Base-by-base conservation (phyloP, 2,888 invertebrate species). In the Drosophila pegasa region DNA sequence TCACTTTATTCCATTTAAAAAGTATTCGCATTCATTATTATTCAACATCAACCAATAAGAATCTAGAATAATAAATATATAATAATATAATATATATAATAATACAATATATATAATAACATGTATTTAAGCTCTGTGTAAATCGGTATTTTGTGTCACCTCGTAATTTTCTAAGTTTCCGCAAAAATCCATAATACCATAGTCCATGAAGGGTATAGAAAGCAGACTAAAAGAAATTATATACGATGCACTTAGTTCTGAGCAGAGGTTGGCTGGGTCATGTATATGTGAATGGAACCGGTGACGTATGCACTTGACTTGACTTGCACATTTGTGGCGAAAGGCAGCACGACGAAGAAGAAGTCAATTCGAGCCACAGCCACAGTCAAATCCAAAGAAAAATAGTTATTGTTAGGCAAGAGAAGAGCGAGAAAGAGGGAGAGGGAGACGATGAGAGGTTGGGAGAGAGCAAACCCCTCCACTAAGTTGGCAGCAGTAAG, bases 231-330 rank as follows among this genome's bases (percentile, higher is more conserved):
- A 33, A 50, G 20, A 50, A 33, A 56, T 45, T 56, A 38, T 62
- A 59, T 61, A 50, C 48, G 54, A 31, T 72, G 52, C 73, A 80
- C 73, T 69, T 60, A 61, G 60, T n/a, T n/a, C 50, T 33, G 18
- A 10, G 37, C 27, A 6, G 38, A 5, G 29, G 45, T n/a, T 31
- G n/a, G 25, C 14, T 33, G 25, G 22, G 27, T 22, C 40, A 20
- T 33, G 27, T 35, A 51, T 47, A 22, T 45, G 47, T 71, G 62
- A 73, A 80, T 59, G 73, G 61, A 71, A 56, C 52, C 75, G 67
- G 54, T 83, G 82, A 83, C 88, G 77, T 83, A 83, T 83, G 88
- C 84, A 88, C 87, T 83, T 86, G 87, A 84, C 81, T 84, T 84
- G 87, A 86, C 83, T 86, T 83, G 77, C 84, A 81, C 81, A 83